Conservation (phyloP, 2,113 vertebrate species). For the Empidonax traillii region DNA sequence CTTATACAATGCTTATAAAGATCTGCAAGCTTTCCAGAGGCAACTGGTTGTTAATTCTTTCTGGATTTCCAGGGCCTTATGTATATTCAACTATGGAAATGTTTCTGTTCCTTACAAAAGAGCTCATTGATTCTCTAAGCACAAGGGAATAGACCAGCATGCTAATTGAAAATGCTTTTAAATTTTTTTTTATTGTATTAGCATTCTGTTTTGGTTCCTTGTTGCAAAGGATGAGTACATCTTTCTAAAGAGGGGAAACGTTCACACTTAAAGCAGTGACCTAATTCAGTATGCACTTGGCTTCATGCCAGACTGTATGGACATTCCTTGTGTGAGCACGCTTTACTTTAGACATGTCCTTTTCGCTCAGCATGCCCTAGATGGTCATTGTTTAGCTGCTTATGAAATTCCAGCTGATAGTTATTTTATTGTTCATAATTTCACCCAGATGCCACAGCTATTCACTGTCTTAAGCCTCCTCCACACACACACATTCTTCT, state of each 20-base stretch:
- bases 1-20: not conserved
- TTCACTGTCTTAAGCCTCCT: not conserved
- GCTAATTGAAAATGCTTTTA: constrained; percentile 10
- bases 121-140: not conserved
- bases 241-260: not conserved
- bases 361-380: not conserved
- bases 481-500: not conserved
- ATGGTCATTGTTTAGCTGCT: not conserved
- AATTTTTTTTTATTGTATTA: not conserved
- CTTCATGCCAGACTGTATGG: not conserved
- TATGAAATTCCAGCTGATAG: not conserved
- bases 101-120: constrained; percentile 27
- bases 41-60: not conserved
- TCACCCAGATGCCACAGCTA: constrained; percentile 14
- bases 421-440: constrained; percentile 3
- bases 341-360: not conserved
- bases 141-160: constrained; percentile 5
- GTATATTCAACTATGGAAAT: constrained; percentile 40
- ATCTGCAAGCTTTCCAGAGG: not conserved
- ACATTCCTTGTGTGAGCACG: not conserved
- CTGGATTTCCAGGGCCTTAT: constrained; percentile 5
- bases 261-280: not conserved
- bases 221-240: not conserved
- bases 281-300: not conserved
- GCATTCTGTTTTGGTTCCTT: not conserved